These are phyloP conservation scores for Pandemis heparana DNA, from an alignment of 2,888 invertebrate species.

Conservation along the genomic window DNA sequence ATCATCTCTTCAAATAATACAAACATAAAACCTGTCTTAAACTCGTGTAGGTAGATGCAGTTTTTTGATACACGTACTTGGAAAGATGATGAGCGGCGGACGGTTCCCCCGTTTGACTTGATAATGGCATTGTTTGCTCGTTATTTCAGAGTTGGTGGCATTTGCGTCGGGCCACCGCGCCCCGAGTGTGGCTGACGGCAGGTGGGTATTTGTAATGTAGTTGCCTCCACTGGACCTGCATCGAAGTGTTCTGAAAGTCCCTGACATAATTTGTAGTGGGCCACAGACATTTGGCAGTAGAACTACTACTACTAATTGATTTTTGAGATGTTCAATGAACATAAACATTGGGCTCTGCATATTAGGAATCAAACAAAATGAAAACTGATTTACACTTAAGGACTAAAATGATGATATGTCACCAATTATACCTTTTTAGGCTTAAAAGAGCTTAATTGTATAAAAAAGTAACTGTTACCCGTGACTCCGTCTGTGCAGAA, in stretches of 20 bases:
- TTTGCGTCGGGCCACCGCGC: constrained; percentile 71
- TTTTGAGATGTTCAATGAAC: too few relatives aligned
- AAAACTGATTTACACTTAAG: too few relatives aligned
- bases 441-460: too few relatives aligned
- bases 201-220: constrained; percentile 67
- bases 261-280: too few relatives aligned
- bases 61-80: background rate
- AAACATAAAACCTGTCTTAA: background rate
- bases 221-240: constrained; percentile 8
- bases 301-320: background rate
- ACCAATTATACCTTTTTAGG: too few relatives aligned
- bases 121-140: constrained; percentile 84
- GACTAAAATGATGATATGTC: too few relatives aligned
- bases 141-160: constrained; percentile 84
- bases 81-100: constrained; percentile 64
- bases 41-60: background rate
- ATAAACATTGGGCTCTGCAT: too few relatives aligned
- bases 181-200: constrained; percentile 61
- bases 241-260: background rate
- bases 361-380: too few relatives aligned
- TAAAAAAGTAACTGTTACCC: too few relatives aligned
- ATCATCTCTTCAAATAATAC: constrained; percentile 56
- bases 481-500: too few relatives aligned
- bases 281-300: background rate
- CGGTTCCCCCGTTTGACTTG: constrained; percentile 65